A percentile compares a stretch with the other conserved stretches of the same genome.
These are phyloP conservation scores for Dolichomitus sp. DNA, from an alignment of 2,888 invertebrate species.

Conservation along the genomic window DNA sequence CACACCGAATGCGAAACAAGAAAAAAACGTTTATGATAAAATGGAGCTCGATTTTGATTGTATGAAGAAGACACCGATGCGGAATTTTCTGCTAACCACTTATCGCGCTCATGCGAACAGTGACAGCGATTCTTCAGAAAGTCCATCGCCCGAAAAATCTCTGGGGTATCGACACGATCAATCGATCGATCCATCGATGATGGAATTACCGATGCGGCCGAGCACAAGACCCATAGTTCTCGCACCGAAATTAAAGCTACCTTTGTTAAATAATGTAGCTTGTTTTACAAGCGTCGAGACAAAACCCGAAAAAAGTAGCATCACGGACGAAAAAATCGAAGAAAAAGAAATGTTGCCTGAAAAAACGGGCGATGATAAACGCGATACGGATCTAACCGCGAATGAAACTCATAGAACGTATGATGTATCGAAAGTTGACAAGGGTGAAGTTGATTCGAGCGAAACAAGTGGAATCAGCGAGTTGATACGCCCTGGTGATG, in stretches of 20 bases:
- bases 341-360: not conserved
- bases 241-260: slow-evolving; percentile 68
- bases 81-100: slow-evolving; percentile 48
- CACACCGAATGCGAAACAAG: slow-evolving; percentile 52
- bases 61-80: slow-evolving; percentile 35
- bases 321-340: not conserved
- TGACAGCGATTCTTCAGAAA: slow-evolving; percentile 65
- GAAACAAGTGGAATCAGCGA: not conserved
- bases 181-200: not conserved
- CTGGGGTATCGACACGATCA: slow-evolving; percentile 1
- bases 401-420: not conserved
- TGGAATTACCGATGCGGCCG: not conserved
- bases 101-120: slow-evolving; percentile 66
- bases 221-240: slow-evolving; percentile 53
- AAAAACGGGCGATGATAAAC: slow-evolving; percentile 10
- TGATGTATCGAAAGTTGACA: not conserved
- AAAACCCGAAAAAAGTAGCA: slow-evolving; percentile 1
- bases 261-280: slow-evolving; percentile 46
- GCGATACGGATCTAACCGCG: not conserved
- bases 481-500: slow-evolving; percentile 13
- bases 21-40: slow-evolving; percentile 24
- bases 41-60: slow-evolving; percentile 33
- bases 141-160: slow-evolving; percentile 56
- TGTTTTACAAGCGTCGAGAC: slow-evolving; percentile 4
- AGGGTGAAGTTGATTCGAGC: not conserved